A percentile compares a stretch with the other conserved stretches of the same genome.
These are phyloP conservation scores for Lepidotrigona ventralis DNA, from an alignment of 1,140 invertebrate genomes.

Conservation along the genomic window DNA sequence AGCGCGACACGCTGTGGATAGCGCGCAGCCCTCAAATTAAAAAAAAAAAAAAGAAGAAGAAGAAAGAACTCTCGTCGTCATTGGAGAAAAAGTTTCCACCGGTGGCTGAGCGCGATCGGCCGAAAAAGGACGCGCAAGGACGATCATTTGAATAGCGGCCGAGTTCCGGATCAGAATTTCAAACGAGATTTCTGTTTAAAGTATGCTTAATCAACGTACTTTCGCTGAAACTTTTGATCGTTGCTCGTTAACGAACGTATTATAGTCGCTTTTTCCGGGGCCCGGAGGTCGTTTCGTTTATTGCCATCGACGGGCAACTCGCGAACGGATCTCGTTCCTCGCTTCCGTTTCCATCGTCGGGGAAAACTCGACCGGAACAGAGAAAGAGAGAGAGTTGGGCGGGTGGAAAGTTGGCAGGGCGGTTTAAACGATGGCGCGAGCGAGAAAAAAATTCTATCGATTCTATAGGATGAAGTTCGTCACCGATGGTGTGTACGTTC, in stretches of 20 bases:
- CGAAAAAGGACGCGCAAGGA: slow-evolving; percentile 12
- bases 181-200: slow-evolving; percentile 46
- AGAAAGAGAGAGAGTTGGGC: not conserved
- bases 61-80: not conserved
- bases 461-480: not conserved
- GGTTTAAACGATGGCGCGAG: slow-evolving; percentile 16
- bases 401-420: slow-evolving; percentile 13
- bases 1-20: not conserved
- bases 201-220: slow-evolving; percentile 57
- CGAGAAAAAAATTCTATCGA: slow-evolving; percentile 4
- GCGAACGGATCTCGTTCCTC: not conserved
- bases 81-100: not conserved
- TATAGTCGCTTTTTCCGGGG: slow-evolving; percentile 30
- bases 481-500: not conserved
- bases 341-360: not conserved
- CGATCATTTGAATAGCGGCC: slow-evolving; percentile 45
- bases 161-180: slow-evolving; percentile 35
- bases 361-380: not conserved
- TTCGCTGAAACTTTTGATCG: slow-evolving; percentile 51
- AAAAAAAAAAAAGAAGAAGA: too few relatives aligned
- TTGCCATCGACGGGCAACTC: slow-evolving; percentile 5
- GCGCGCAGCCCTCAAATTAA: not conserved
- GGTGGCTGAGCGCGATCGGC: slow-evolving; percentile 4
- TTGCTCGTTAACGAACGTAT: slow-evolving; percentile 51
- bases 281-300: slow-evolving; percentile 38